These are phyloP conservation scores for Molossus alvarezi DNA, from an alignment of 2,797 vertebrate species.

Conservation along the genomic window DNA sequence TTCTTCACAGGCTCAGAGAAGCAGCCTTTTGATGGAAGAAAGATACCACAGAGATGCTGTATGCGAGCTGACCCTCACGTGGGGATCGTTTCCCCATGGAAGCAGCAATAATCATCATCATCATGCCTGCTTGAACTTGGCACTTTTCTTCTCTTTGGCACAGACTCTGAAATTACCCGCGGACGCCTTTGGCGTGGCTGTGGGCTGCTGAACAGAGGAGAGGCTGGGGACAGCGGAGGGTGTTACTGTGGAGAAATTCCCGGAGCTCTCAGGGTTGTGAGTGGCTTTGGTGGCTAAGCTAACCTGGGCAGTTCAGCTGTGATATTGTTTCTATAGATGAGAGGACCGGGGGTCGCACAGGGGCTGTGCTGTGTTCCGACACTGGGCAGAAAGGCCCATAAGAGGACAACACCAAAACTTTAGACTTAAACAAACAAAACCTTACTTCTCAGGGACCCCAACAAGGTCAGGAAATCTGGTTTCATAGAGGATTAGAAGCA, in stretches of 20 bases:
- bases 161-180: slow-evolving; percentile 61
- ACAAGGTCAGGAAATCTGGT: background rate
- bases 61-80: slow-evolving; percentile 70
- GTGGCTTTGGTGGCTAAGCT: slow-evolving; percentile 68
- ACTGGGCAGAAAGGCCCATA: background rate
- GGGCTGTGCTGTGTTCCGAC: background rate
- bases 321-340: slow-evolving; percentile 71
- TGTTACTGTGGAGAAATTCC: slow-evolving; percentile 74
- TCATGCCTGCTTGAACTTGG: slow-evolving; percentile 77
- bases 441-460: background rate
- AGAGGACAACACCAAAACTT: background rate
- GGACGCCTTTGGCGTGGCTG: background rate
- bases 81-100: slow-evolving; percentile 76
- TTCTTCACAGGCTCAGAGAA: slow-evolving; percentile 70
- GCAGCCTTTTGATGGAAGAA: slow-evolving; percentile 63
- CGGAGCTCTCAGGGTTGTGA: background rate
- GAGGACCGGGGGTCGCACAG: background rate
- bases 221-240: slow-evolving; percentile 32
- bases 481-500: background rate
- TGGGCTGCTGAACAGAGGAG: slow-evolving; percentile 70
- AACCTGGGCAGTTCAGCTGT: slow-evolving; percentile 72
- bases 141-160: slow-evolving; percentile 70
- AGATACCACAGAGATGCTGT: slow-evolving; percentile 74
- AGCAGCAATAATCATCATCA: slow-evolving; percentile 75
- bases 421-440: slow-evolving; percentile 60